phyloP scores from a whole-genome alignment of 1,140 invertebrate species.

The Heliconius congener region DNA sequence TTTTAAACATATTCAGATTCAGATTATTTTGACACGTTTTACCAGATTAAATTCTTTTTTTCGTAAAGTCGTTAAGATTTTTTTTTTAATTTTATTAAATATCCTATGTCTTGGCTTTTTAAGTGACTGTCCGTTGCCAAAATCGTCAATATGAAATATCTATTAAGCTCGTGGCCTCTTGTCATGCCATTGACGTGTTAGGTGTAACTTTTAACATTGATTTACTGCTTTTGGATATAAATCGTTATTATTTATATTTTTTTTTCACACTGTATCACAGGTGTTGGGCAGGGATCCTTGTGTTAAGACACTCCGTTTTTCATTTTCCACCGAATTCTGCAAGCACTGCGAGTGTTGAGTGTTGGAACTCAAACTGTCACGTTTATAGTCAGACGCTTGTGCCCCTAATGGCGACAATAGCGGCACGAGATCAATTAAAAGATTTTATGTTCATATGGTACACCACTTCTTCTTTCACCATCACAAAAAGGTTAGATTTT shows the following conservation, averaged over 20 bases:
- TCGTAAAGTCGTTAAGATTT: not conserved
- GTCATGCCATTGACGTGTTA: conserved; percentile 3
- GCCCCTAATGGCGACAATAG: too few relatives aligned
- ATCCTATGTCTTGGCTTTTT: not conserved
- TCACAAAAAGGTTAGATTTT: too few relatives aligned
- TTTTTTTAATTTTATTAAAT: not conserved
- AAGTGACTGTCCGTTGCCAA: not conserved
- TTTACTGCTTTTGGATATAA: not conserved
- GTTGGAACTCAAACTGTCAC: too few relatives aligned
- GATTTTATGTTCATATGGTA: too few relatives aligned
- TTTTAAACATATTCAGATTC: not conserved
- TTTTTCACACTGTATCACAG: too few relatives aligned
- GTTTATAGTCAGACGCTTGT: too few relatives aligned
- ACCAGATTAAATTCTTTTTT: not conserved
- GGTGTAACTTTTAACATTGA: not conserved
- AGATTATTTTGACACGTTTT: not conserved
- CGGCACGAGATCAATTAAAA: too few relatives aligned
- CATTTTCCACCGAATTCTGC: too few relatives aligned
- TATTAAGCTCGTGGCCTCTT: not conserved
- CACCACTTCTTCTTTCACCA: too few relatives aligned
- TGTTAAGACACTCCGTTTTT: too few relatives aligned
- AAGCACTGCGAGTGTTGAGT: too few relatives aligned
- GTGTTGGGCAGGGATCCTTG: too few relatives aligned
- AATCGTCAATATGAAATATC: not conserved
- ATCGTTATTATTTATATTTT: not conserved